Conservation (phyloP, 2,888 invertebrate species). For the Plebejus melissa region DNA sequence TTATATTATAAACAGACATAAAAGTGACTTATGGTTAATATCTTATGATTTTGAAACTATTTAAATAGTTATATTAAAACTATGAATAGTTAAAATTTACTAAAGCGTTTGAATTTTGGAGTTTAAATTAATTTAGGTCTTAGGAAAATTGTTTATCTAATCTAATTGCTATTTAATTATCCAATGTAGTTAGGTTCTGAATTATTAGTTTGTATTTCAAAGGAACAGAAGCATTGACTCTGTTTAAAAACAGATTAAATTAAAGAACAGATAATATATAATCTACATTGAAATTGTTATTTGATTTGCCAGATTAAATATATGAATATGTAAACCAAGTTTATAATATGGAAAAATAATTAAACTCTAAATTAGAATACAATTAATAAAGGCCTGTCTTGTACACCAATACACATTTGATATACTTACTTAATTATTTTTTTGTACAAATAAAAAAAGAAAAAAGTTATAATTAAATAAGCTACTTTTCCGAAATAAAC, state of each 20-base stretch:
- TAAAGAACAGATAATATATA: not conserved
- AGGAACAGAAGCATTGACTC: not conserved
- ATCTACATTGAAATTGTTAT: not conserved
- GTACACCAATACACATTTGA: no score
- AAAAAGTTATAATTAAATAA: no score
- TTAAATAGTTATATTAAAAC: not conserved
- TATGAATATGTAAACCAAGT: no score
- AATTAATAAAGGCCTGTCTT: no score
- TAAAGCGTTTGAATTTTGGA: not conserved
- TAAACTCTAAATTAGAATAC: no score
- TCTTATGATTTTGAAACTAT: not conserved
- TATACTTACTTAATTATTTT: no score
- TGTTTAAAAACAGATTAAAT: not conserved
- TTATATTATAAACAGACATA: constrained; percentile 4
- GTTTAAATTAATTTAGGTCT: not conserved
- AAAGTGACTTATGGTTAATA: constrained; percentile 11
- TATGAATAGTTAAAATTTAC: not conserved
- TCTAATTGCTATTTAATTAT: not conserved
- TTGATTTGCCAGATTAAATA: not conserved
- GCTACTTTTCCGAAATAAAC: no score
- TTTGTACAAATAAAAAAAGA: no score
- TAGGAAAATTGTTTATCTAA: not conserved
- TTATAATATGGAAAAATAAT: no score
- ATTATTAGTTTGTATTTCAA: not conserved
- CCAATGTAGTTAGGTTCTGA: not conserved